Evolutionary conservation across 2,888 invertebrate genomes (phyloP).

Genomic region (Apeira syringaria): DNA sequence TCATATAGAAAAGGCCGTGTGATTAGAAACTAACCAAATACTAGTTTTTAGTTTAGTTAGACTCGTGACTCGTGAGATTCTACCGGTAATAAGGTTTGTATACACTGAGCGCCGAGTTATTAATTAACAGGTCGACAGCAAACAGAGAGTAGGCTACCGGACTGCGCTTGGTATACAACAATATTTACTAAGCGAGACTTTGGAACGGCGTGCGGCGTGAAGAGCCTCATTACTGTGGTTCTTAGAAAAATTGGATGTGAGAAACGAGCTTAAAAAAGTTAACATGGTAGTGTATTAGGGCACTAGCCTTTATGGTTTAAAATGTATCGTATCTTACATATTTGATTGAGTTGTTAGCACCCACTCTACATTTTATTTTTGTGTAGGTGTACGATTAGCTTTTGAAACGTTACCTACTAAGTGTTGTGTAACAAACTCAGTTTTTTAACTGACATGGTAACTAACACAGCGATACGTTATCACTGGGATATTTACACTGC

Average conservation of each 20-base stretch:
- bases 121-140: constrained; percentile 83
- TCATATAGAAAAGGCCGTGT: constrained; percentile 32
- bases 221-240: constrained; percentile 78
- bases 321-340: constrained; percentile 11
- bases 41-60: constrained; percentile 63
- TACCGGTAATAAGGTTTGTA: constrained; percentile 83
- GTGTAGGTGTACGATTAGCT: constrained; percentile 14
- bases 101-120: constrained; percentile 78
- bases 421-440: no score
- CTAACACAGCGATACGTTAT: no score
- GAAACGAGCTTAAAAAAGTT: constrained; percentile 74
- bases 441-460: no score
- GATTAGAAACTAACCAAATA: constrained; percentile 68
- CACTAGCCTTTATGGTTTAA: constrained; percentile 14
- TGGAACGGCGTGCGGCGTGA: constrained; percentile 58
- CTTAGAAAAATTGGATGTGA: constrained; percentile 77
- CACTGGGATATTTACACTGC: no score
- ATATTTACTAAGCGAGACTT: constrained; percentile 69
- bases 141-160: constrained; percentile 77
- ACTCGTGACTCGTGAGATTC: constrained; percentile 82
- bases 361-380: constrained; percentile 16
- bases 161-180: constrained; percentile 74
- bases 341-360: constrained; percentile 14
- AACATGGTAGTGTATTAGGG: constrained; percentile 47
- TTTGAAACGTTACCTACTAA: background rate